These are phyloP conservation scores for Theonella swinhoei DNA, from an alignment of 37 sponge, comb jelly and placozoan species.

Conservation along the genomic window DNA sequence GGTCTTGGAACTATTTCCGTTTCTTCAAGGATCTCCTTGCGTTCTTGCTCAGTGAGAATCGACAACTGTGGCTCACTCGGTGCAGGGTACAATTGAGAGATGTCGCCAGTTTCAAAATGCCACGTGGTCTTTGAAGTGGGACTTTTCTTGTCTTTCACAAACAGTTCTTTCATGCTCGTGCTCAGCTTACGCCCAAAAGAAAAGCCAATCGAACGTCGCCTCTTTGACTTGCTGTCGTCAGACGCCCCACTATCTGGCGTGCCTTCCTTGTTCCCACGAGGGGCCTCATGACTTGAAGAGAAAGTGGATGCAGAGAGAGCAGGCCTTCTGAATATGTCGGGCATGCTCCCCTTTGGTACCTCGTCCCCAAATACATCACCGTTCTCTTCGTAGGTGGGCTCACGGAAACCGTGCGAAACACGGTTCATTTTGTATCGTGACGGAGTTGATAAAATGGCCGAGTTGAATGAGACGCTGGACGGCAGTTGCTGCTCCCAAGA, in stretches of 20 bases:
- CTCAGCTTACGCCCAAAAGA: neutral
- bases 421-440: neutral
- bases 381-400: neutral
- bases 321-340: neutral
- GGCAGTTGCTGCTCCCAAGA: neutral
- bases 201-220: neutral
- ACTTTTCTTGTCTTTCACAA: neutral
- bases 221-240: neutral
- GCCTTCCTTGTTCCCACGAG: neutral
- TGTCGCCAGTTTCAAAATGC: neutral
- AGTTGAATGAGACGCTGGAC: neutral
- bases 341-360: neutral
- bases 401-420: neutral
- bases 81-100: neutral
- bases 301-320: neutral
- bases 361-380: neutral
- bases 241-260: neutral
- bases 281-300: neutral
- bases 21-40: conserved; percentile 13
- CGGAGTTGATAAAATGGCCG: neutral
- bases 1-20: conserved; percentile 27
- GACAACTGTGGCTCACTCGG: conserved; percentile 18
- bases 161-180: neutral
- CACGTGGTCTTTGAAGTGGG: neutral
- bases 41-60: conserved; percentile 13